Conservation (phyloP, 2,888 invertebrate genomes). For the Odiellus spinosus region DNA sequence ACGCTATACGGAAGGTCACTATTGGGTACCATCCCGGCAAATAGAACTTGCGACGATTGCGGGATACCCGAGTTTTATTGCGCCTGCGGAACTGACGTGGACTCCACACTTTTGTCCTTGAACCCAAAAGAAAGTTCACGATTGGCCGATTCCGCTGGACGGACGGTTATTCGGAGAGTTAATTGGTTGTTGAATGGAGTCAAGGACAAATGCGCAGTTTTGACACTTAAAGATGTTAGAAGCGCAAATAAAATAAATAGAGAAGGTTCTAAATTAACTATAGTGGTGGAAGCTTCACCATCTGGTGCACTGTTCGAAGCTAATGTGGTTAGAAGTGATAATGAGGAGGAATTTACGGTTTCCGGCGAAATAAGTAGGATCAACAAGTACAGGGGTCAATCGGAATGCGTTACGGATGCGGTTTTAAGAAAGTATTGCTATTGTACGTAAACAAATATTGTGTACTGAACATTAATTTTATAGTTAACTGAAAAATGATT, state of each 20-base stretch:
- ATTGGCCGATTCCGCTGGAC: too few relatives aligned
- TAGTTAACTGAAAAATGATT: too few relatives aligned
- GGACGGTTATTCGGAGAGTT: too few relatives aligned
- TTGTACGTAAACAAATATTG: background rate
- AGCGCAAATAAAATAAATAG: too few relatives aligned
- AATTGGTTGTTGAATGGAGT: too few relatives aligned
- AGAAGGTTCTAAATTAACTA: too few relatives aligned
- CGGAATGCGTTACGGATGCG: background rate
- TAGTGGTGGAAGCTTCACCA: background rate
- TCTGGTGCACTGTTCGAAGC: background rate
- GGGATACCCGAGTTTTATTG: conserved; percentile 15
- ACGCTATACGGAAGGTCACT: conserved; percentile 5
- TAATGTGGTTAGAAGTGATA: background rate
- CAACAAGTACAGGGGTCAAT: background rate
- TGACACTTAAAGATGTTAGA: too few relatives aligned
- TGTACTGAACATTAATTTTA: too few relatives aligned
- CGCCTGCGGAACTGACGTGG: conserved; percentile 2
- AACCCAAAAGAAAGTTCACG: too few relatives aligned
- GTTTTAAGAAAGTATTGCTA: background rate
- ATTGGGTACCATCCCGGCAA: conserved; percentile 5
- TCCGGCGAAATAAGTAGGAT: background rate
- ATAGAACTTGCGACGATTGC: conserved; percentile 9
- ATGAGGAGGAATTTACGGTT: background rate
- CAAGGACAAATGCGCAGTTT: too few relatives aligned
- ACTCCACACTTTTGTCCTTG: too few relatives aligned